These are phyloP conservation scores for Pseudochirops corinnae DNA, from an alignment of 2,797 vertebrate species.

Conservation along the genomic window DNA sequence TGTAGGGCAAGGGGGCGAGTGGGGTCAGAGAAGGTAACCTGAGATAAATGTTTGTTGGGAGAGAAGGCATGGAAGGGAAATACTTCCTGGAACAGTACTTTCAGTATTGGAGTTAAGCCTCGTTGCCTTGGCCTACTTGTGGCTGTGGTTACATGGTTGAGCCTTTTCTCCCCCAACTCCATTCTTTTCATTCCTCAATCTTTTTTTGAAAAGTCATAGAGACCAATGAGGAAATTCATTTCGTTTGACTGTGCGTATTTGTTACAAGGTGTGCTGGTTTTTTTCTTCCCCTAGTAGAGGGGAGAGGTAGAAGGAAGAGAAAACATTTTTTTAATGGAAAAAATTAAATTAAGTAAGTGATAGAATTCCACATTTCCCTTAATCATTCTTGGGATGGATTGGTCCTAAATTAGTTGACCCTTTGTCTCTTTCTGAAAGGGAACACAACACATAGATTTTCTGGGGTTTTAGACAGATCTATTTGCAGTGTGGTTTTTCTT, in stretches of 20 bases:
- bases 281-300: neutral
- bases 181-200: neutral
- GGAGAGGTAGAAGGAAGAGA: neutral
- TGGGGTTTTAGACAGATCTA: neutral
- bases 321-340: neutral
- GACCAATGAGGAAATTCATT: neutral
- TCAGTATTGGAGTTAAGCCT: neutral
- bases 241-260: neutral
- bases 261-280: neutral
- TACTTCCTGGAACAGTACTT: neutral
- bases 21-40: neutral
- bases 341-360: neutral
- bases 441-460: neutral
- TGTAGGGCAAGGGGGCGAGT: neutral
- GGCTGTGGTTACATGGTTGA: neutral
- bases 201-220: neutral
- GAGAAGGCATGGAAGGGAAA: neutral
- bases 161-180: neutral
- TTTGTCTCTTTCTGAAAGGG: neutral
- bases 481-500: neutral
- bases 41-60: neutral
- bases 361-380: neutral
- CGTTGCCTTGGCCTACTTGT: neutral
- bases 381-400: neutral
- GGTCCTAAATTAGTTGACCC: neutral